Evolutionary conservation across 2,888 invertebrate species (phyloP).

Genomic region (Philaethria dido): DNA sequence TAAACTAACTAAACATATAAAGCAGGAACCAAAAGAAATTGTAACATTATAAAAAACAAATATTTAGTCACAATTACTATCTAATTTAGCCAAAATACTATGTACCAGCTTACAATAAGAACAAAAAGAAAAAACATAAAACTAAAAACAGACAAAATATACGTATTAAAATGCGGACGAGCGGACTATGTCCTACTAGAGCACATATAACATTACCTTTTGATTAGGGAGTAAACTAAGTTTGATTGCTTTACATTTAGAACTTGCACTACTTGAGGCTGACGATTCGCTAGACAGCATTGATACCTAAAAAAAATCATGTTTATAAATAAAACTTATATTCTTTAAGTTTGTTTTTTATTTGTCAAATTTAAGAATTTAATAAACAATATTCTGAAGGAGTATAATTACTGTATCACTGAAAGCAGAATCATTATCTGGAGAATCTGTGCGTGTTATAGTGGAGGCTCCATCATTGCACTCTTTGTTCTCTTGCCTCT

Average conservation of each 20-base stretch:
- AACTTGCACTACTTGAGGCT: slow-evolving; percentile 93
- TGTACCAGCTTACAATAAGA: not conserved
- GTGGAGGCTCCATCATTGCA: slow-evolving; percentile 66
- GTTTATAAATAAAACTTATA: not conserved
- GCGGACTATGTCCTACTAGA: not conserved
- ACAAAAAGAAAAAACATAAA: not conserved
- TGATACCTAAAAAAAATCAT: slow-evolving; percentile 83
- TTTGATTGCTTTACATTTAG: slow-evolving; percentile 77
- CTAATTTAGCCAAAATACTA: not conserved
- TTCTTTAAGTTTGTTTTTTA: not conserved
- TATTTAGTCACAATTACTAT: not conserved
- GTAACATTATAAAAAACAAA: not conserved
- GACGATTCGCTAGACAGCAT: slow-evolving; percentile 97
- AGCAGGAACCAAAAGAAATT: slow-evolving; percentile 29
- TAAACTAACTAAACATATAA: slow-evolving; percentile 40
- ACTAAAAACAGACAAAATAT: not conserved
- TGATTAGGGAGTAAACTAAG: slow-evolving; percentile 67
- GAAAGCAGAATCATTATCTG: slow-evolving; percentile 99
- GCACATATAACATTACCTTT: slow-evolving; percentile 59
- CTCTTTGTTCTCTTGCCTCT: slow-evolving; percentile 64
- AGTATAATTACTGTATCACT: slow-evolving; percentile 93
- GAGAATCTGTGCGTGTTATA: slow-evolving; percentile 91
- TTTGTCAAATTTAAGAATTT: too few relatives aligned
- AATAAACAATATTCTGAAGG: not conserved
- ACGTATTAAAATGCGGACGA: slow-evolving; percentile 1